A percentile compares a stretch with the other conserved stretches of the same genome.
Conservation (phyloP, 2,888 invertebrate genomes). For the Lamproptera curius region DNA sequence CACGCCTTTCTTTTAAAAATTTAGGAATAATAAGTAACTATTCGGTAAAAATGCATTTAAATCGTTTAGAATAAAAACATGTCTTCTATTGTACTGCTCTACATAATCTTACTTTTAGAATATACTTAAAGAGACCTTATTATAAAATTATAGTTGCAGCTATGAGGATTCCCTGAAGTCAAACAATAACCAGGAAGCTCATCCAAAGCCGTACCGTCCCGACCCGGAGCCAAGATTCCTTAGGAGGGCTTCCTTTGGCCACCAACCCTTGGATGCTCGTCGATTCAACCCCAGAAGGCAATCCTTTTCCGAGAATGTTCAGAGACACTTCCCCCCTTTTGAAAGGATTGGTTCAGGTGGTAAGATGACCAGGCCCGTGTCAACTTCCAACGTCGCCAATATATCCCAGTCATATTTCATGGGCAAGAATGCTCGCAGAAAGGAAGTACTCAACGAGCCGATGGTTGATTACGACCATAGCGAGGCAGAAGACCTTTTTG, state of each 20-base stretch:
- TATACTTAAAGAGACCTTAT: conserved; percentile 10
- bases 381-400: conserved; percentile 59
- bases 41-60: no score
- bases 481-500: conserved; percentile 67
- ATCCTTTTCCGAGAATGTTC: conserved; percentile 68
- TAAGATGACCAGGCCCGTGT: conserved; percentile 53
- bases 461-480: conserved; percentile 72
- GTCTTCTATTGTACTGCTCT: no score
- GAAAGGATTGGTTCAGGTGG: conserved; percentile 48
- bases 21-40: no score
- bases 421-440: conserved; percentile 52
- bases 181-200: conserved; percentile 63
- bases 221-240: conserved; percentile 48
- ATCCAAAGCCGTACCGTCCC: conserved; percentile 41
- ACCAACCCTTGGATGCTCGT: conserved; percentile 53
- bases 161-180: conserved; percentile 90
- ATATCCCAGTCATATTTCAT: conserved; percentile 56
- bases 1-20: no score
- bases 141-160: conserved; percentile 76
- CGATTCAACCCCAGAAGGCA: conserved; percentile 54
- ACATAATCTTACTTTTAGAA: no score
- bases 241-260: conserved; percentile 61
- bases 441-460: conserved; percentile 60
- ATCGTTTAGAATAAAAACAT: no score
- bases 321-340: conserved; percentile 56